Evolutionary conservation across 2,797 vertebrate species (phyloP).

Genomic region (Graptemys geographica): DNA sequence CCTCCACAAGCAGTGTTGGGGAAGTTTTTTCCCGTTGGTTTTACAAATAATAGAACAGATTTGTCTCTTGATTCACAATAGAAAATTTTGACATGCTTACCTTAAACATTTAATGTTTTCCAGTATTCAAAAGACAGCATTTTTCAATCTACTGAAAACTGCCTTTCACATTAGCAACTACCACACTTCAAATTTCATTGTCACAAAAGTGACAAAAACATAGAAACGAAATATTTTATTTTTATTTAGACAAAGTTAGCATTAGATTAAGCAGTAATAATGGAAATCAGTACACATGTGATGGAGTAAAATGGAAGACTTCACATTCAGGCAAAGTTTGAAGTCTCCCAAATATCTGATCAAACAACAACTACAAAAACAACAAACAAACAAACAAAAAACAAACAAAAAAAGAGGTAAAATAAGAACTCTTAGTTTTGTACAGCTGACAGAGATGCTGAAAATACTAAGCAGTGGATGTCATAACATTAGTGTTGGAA

Average conservation of each 20-base stretch:
- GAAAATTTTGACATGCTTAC: neutral
- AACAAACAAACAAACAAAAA: neutral
- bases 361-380: neutral
- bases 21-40: too few relatives aligned
- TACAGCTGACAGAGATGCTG: neutral
- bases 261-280: neutral
- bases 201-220: neutral
- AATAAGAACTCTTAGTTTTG: neutral
- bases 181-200: neutral
- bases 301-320: neutral
- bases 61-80: neutral
- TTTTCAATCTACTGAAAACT: neutral
- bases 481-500: neutral
- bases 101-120: neutral
- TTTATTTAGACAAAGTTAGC: neutral
- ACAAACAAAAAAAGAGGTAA: neutral
- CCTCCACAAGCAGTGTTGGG: too few relatives aligned
- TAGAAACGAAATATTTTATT: neutral
- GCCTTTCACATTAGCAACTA: neutral
- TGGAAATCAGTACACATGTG: accelerated
- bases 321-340: neutral
- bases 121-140: neutral
- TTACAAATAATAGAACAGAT: neutral
- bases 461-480: neutral
- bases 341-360: neutral